Conservation (phyloP, 2,113 vertebrate species). For the Eulemur rufifrons region DNA sequence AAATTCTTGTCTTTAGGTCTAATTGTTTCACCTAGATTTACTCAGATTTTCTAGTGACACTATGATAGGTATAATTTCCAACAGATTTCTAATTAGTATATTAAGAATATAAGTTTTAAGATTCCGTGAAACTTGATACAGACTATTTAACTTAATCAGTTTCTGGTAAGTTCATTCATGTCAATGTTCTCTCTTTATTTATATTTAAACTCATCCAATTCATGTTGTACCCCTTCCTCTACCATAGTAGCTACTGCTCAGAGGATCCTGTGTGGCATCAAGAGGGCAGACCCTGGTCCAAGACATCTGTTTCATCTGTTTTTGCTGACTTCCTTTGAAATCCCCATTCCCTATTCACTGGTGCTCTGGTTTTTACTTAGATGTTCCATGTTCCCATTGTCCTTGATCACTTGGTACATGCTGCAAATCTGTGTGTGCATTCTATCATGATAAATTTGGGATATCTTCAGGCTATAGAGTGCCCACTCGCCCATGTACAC, state of each 20-base stretch:
- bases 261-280: background rate
- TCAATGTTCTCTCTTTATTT: background rate
- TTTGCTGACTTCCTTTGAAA: background rate
- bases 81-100: background rate
- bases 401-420: background rate
- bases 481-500: no score
- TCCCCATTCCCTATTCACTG: background rate
- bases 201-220: background rate
- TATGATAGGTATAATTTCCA: background rate
- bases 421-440: background rate
- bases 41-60: background rate
- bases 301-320: background rate
- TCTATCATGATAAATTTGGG: background rate
- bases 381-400: background rate
- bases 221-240: background rate
- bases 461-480: background rate
- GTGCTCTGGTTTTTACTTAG: background rate
- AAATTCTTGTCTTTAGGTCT: background rate
- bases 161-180: background rate
- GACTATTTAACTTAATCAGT: background rate
- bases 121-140: background rate
- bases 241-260: background rate
- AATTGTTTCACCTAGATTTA: background rate
- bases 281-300: background rate
- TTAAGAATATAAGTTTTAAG: background rate